Evolutionary conservation across 2,797 vertebrate species (phyloP).

Genomic region (Ataeniobius toweri): DNA sequence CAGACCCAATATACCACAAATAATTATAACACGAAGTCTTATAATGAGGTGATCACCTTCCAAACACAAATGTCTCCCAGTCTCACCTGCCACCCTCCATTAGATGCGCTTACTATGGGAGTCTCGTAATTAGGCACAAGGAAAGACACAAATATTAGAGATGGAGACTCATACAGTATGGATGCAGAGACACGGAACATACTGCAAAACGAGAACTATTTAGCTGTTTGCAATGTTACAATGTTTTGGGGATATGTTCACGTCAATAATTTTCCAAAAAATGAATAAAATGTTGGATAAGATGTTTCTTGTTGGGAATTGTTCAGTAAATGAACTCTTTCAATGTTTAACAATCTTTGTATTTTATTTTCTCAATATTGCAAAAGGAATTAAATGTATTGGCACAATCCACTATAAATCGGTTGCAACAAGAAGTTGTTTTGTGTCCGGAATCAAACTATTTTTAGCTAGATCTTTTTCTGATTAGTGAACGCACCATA

Average conservation of each 20-base stretch:
- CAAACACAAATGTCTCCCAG: slow-evolving; percentile 59
- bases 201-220: neutral
- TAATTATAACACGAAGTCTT: slow-evolving; percentile 71
- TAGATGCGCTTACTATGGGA: slow-evolving; percentile 42
- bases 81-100: slow-evolving; percentile 58
- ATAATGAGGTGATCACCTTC: slow-evolving; percentile 77
- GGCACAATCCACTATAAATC: neutral
- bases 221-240: neutral
- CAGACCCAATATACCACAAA: slow-evolving; percentile 44
- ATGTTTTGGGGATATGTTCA: neutral
- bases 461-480: neutral
- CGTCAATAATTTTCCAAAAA: neutral
- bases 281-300: neutral
- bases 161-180: slow-evolving; percentile 27
- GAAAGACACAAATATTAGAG: slow-evolving; percentile 28
- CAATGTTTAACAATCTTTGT: neutral
- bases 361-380: neutral
- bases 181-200: slow-evolving; percentile 3
- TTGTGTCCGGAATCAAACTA: neutral
- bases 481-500: too few relatives aligned
- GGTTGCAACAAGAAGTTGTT: neutral
- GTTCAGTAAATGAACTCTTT: neutral
- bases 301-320: neutral
- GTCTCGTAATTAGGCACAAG: slow-evolving; percentile 52
- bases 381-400: neutral